Percentiles rank a stretch among this genome's conserved stretches.
These are phyloP conservation scores for Trachelus iudaicus DNA, from an alignment of 2,888 invertebrate genomes.

Conservation along the genomic window DNA sequence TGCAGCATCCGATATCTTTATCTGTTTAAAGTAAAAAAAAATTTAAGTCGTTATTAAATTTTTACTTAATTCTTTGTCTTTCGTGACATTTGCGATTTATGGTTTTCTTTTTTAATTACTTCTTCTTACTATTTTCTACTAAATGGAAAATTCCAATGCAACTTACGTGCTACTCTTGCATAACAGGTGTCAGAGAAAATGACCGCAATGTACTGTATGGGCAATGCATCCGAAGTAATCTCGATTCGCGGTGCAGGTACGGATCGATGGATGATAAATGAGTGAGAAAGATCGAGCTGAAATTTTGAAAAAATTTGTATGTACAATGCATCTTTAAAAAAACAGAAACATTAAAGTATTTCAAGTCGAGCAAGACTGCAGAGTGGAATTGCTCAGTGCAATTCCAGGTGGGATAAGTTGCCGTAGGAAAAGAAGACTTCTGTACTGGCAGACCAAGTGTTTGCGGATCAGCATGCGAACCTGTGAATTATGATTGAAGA, in stretches of 20 bases:
- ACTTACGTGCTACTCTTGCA: background rate
- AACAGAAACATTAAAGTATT: background rate
- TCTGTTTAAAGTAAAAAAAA: background rate
- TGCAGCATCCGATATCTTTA: background rate
- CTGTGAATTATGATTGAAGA: conserved; percentile 15
- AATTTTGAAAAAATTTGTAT: background rate
- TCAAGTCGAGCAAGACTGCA: background rate
- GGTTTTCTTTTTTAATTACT: background rate
- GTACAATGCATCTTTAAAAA: background rate
- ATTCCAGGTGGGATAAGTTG: background rate
- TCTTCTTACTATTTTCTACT: background rate
- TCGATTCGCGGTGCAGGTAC: background rate
- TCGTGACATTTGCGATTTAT: background rate
- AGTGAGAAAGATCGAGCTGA: background rate
- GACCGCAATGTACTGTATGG: background rate
- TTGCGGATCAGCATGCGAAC: background rate
- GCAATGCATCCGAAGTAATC: background rate
- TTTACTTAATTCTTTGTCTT: background rate
- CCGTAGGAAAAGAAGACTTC: background rate
- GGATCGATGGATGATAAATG: background rate
- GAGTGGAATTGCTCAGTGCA: background rate
- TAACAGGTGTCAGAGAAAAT: background rate
- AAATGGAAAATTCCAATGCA: background rate
- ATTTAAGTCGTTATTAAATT: background rate
- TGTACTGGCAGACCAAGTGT: background rate